Base-by-base conservation (phyloP, 2,888 invertebrate species). In the Oligia strigilis region DNA sequence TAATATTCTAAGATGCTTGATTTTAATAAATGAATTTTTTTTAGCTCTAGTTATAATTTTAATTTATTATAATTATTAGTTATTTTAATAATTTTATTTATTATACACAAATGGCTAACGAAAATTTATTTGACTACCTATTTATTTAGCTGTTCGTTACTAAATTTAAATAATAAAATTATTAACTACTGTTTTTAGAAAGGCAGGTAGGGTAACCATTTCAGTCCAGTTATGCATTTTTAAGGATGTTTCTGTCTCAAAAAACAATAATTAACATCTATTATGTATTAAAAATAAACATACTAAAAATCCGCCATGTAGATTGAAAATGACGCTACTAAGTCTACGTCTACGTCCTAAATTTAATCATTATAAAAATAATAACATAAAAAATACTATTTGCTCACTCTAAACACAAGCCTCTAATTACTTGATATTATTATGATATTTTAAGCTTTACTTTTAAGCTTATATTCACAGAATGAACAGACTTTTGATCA, bases 1-100 rank as follows among this genome's bases (percentile, higher is more conserved):
- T 81, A 55, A 62, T 73, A n/a, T 19, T 52, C 36, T 69, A 69
- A 60, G 60, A 81, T 76, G 75, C 64, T 72, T 60, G 43, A 69
- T 67, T 55, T 74, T 52, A 52, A 60, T 2, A n/a, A 80, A 67
- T 23, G 23, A 40, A 40, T 60, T 70, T 55, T 2, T n/a, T 46
- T 19, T 13, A 64, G 60, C 29, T 52, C 6, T 52, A 9, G 17
- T 70, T 62, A 36, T n/a, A n/a, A 6, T 17, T 17, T 5, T 40
- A 49, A 14, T 23, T 17, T 46, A n/a, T n/a, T 40, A 2, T 23
- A 8, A 14, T n/a, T 3, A 8, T n/a, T 3, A n/a, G 13, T 4
- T 49, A 49, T 49, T 49, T 49, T 13, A n/a, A 6, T 62, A 0
- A 9, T 14, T 2, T 19, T 19, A 17, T 23, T 67, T 55, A 46